phyloP scores from a whole-genome alignment of 2,113 vertebrate species.

The Hemiprocne comata region DNA sequence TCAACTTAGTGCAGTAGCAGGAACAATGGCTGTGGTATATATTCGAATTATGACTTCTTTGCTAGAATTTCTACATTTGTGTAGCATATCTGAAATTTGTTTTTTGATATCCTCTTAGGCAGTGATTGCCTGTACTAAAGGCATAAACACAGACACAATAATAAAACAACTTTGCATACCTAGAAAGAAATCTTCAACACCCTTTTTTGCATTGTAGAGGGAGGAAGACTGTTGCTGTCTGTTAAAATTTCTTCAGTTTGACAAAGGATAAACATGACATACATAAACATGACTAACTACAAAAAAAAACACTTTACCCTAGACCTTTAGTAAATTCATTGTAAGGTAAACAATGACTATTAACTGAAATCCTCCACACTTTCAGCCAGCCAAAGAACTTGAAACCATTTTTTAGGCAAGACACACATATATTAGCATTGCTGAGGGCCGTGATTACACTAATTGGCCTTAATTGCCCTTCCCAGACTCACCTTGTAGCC shows the following conservation, averaged over 20 bases:
- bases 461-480: not conserved
- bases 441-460: not conserved
- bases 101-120: not conserved
- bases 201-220: not conserved
- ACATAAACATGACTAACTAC: not conserved
- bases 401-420: rapidly evolving
- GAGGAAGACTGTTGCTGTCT: not conserved
- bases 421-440: not conserved
- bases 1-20: not conserved
- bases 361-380: not conserved
- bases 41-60: not conserved
- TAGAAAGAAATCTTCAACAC: not conserved
- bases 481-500: not conserved
- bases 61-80: not conserved
- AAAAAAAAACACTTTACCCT: not conserved
- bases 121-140: not conserved
- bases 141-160: not conserved
- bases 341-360: not conserved
- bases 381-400: not conserved
- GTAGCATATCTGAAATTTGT: not conserved
- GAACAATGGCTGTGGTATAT: not conserved
- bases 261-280: not conserved
- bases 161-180: not conserved
- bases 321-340: not conserved
- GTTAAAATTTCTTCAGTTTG: not conserved